phyloP scores from a whole-genome alignment of 2,888 invertebrate genomes.

The Sepiola atlantica region DNA sequence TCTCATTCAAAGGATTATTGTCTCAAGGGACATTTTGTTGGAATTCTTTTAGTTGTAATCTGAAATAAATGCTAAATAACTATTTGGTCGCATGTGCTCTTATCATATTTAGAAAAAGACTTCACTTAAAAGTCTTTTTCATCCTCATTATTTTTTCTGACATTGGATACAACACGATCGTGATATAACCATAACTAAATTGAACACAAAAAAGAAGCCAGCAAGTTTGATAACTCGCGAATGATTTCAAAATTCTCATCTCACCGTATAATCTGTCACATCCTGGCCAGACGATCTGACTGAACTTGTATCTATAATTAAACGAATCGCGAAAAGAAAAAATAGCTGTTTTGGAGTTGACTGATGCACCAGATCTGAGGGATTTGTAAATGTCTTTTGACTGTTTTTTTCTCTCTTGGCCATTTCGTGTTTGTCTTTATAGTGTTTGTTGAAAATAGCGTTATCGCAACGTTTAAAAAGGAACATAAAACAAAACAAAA shows the following conservation, averaged over 20 bases:
- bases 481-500: not conserved
- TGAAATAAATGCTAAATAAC: not conserved
- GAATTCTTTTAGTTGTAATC: not conserved
- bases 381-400: not conserved
- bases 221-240: not conserved
- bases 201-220: not conserved
- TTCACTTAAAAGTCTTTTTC: not conserved
- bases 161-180: not conserved
- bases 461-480: not conserved
- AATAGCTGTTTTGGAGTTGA: not conserved
- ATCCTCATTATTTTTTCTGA: not conserved
- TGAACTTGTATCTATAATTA: not conserved
- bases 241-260: not conserved
- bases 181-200: conserved; percentile 11
- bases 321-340: not conserved
- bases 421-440: not conserved
- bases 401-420: not conserved
- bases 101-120: not conserved
- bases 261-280: not conserved
- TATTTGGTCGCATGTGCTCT: not conserved
- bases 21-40: not conserved
- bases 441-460: not conserved
- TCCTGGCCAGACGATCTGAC: not conserved
- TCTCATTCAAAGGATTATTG: not conserved
- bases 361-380: conserved; percentile 15